Conservation (phyloP, 2,113 vertebrate genomes). For the Gasterosteus nipponicus region DNA sequence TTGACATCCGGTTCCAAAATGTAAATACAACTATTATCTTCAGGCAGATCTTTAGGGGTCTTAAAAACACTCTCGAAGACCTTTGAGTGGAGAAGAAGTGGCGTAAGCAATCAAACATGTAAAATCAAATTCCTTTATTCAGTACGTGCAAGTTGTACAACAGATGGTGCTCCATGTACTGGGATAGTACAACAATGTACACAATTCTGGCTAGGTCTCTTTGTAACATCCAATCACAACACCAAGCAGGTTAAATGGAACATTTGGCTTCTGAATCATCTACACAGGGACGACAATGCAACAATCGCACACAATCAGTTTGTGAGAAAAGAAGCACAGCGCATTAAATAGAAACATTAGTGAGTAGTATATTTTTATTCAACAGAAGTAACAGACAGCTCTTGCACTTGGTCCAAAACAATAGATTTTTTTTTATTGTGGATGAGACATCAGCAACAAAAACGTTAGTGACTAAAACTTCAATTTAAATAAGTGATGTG, state of each 20-base stretch:
- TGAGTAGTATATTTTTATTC: conserved; percentile 19
- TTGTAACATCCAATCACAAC: conserved; percentile 74
- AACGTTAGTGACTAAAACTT: conserved; percentile 11
- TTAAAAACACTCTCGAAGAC: too few species aligned
- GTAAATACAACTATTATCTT: neutral
- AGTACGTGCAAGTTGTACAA: conserved; percentile 77
- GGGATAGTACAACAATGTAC: conserved; percentile 61
- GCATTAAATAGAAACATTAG: conserved; percentile 19
- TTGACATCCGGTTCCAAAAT: neutral
- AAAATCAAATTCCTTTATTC: conserved; percentile 78
- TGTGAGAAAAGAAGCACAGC: conserved; percentile 17
- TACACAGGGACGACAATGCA: conserved; percentile 39
- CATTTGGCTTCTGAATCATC: conserved; percentile 65
- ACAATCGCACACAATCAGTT: conserved; percentile 22
- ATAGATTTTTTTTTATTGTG: conserved; percentile 25
- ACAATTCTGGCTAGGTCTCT: conserved; percentile 59
- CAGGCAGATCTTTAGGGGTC: neutral
- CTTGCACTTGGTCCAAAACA: conserved; percentile 73
- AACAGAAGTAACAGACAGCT: conserved; percentile 34
- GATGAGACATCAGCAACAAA: conserved; percentile 33
- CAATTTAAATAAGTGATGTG: conserved; percentile 18
- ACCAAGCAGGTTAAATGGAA: conserved; percentile 67
- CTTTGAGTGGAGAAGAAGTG: neutral
- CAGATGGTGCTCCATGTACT: conserved; percentile 49
- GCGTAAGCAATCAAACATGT: neutral